Evolutionary conservation across 2,797 vertebrate species (phyloP).

Genomic region (Furcifer pardalis): DNA sequence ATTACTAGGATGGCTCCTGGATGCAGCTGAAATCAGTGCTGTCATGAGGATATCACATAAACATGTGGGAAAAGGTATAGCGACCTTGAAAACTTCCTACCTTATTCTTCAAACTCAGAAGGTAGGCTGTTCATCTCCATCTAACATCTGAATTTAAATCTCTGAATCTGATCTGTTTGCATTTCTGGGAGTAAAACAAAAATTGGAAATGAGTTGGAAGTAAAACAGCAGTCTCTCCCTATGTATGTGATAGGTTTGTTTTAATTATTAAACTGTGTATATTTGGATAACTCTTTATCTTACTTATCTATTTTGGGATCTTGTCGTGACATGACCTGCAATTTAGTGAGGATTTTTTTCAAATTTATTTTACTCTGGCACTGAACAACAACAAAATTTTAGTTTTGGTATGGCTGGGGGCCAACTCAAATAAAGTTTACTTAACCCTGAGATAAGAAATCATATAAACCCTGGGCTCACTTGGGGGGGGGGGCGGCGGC

Average conservation of each 20-base stretch:
- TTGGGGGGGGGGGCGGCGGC: neutral
- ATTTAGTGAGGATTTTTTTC: neutral
- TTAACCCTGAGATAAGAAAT: neutral
- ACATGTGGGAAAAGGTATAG: neutral
- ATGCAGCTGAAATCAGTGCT: neutral
- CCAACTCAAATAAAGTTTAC: neutral
- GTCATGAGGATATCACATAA: neutral
- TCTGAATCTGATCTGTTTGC: neutral
- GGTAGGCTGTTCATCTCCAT: neutral
- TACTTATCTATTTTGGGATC: neutral
- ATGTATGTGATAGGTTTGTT: neutral
- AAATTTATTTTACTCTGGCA: neutral
- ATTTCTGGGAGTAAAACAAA: neutral
- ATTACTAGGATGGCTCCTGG: neutral
- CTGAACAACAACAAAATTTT: no score
- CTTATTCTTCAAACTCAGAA: neutral
- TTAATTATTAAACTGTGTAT: conserved; percentile 2
- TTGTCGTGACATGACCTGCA: neutral
- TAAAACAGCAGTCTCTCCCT: neutral
- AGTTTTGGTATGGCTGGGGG: neutral
- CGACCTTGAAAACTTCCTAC: neutral
- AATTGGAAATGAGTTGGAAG: neutral
- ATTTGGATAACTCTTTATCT: neutral
- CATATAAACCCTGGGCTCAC: neutral
- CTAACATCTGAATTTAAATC: neutral